Percentiles rank a stretch among this genome's conserved stretches.
phyloP scores from a whole-genome alignment of 2,888 invertebrate species.

The Cryptus armator region DNA sequence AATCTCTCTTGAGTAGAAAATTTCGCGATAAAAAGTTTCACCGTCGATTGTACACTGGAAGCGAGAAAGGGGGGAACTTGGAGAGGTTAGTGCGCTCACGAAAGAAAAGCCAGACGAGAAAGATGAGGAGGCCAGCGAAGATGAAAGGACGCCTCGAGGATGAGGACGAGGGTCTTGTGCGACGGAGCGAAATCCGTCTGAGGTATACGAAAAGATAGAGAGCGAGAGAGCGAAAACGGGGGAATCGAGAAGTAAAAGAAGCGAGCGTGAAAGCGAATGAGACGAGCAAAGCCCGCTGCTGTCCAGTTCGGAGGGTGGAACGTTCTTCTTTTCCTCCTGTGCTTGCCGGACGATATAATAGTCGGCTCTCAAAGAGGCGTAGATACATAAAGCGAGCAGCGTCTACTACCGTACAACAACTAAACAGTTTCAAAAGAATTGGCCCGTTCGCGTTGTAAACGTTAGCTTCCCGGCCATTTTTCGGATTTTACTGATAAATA shows the following conservation, averaged over 20 bases:
- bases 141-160: conserved; percentile 76
- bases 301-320: conserved; percentile 61
- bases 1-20: conserved; percentile 68
- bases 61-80: conserved; percentile 38
- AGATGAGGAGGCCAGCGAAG: conserved; percentile 75
- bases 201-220: conserved; percentile 34
- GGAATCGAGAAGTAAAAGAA: conserved; percentile 41
- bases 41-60: conserved; percentile 74
- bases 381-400: conserved; percentile 79
- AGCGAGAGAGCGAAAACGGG: conserved; percentile 1
- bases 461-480: conserved; percentile 50
- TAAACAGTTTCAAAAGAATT: conserved; percentile 70
- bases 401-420: conserved; percentile 67
- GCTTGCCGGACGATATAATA: conserved; percentile 53
- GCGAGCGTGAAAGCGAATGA: conserved; percentile 53
- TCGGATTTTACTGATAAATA: not conserved
- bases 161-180: conserved; percentile 61
- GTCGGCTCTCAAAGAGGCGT: conserved; percentile 78
- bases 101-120: conserved; percentile 72
- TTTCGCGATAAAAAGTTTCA: conserved; percentile 78
- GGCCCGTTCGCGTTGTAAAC: conserved; percentile 65
- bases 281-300: conserved; percentile 46
- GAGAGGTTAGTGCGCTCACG: conserved; percentile 50
- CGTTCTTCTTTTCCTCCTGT: conserved; percentile 61
- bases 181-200: conserved; percentile 42